Conservation (phyloP, 37 sponge, comb jelly and placozoan species). For the Chondrosia reniformis region DNA sequence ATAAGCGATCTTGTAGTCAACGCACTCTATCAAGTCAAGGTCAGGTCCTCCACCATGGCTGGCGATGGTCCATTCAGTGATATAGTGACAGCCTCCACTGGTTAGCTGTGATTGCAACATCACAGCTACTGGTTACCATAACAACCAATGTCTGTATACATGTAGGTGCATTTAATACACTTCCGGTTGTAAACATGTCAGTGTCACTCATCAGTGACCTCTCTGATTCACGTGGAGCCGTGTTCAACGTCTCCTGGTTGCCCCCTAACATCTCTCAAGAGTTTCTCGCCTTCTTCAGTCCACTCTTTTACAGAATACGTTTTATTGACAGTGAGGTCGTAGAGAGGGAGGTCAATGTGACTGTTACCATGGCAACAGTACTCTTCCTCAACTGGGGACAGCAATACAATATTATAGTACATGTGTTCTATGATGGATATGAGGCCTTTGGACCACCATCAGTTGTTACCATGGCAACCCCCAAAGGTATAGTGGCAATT, state of each 20-base stretch:
- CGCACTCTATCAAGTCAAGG: constrained; percentile 15
- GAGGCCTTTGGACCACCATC: background rate
- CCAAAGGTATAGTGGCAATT: too few relatives aligned
- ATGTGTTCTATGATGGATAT: background rate
- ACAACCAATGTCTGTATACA: too few relatives aligned
- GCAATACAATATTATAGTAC: background rate
- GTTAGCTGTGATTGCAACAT: background rate
- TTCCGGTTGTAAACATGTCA: constrained; percentile 25
- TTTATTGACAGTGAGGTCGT: background rate
- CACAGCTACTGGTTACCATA: too few relatives aligned
- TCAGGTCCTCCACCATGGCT: constrained; percentile 18
- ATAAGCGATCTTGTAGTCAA: background rate
- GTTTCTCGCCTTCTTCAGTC: background rate
- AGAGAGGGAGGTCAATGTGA: background rate
- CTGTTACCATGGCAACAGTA: background rate
- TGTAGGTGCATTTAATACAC: constrained; percentile 18
- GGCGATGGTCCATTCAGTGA: constrained; percentile 22
- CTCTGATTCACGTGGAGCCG: background rate
- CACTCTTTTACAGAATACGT: background rate
- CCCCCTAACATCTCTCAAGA: background rate
- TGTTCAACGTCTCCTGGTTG: background rate
- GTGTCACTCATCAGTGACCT: background rate
- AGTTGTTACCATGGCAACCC: too few relatives aligned
- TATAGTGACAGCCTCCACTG: background rate
- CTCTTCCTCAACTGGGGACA: background rate